phyloP scores from a whole-genome alignment of 2,797 vertebrate genomes.

The Neoniphon sammara region DNA sequence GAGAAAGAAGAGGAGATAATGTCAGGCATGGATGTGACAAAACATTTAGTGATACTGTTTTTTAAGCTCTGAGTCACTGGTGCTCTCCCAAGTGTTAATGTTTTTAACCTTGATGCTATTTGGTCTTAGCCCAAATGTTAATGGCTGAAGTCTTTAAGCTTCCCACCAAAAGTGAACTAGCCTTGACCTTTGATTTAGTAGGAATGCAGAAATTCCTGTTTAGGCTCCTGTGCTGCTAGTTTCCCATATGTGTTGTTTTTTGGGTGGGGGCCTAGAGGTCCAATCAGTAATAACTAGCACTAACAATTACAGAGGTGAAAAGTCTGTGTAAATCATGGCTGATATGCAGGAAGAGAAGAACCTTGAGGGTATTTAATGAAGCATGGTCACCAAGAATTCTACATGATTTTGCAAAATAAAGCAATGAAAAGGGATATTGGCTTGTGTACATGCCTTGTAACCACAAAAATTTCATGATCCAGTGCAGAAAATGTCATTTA shows the following conservation, averaged over 20 bases:
- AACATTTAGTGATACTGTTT: conserved; percentile 1
- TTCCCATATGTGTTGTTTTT: too few species aligned
- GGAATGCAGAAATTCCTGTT: conserved; percentile 52
- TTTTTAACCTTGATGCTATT: conserved; percentile 31
- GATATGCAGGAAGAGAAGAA: conserved; percentile 13
- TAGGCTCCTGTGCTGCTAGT: background rate
- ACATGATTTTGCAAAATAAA: conserved; percentile 2
- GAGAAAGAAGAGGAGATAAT: conserved; percentile 9
- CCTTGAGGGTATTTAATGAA: background rate
- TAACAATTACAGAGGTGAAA: background rate
- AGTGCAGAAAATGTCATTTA: background rate
- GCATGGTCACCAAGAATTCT: background rate
- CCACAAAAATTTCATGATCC: background rate
- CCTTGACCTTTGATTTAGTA: conserved; percentile 37
- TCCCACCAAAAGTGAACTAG: conserved; percentile 11
- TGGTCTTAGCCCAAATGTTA: conserved; percentile 40
- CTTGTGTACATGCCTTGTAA: background rate
- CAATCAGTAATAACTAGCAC: conserved; percentile 29
- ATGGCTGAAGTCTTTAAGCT: conserved; percentile 23
- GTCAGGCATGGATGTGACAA: conserved; percentile 20
- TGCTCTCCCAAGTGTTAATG: conserved; percentile 41
- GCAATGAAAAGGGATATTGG: background rate
- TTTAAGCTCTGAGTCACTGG: conserved; percentile 18
- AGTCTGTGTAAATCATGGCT: conserved; percentile 3
- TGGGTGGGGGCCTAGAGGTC: too few species aligned